A percentile compares a stretch with the other conserved stretches of the same genome.
Conservation (phyloP, 2,888 invertebrate species). For the Cephonodes hylas region DNA sequence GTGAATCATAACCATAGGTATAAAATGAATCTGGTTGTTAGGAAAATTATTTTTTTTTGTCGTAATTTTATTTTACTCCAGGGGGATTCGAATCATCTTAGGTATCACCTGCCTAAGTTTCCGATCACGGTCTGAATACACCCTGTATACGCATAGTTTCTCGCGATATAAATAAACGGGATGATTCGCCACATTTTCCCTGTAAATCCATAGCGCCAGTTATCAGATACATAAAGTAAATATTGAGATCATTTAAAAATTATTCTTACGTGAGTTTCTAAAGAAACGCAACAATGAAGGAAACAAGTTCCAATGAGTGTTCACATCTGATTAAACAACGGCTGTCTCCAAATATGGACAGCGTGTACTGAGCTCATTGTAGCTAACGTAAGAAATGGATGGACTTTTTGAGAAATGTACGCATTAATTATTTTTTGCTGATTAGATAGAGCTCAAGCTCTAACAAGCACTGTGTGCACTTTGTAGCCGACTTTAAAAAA, state of each 20-base stretch:
- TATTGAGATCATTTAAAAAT: conserved; percentile 10
- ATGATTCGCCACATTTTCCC: neutral
- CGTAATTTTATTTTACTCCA: too few species aligned
- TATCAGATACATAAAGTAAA: neutral
- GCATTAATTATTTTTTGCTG: neutral
- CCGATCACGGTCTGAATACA: too few species aligned
- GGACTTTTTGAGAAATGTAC: neutral
- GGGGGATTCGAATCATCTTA: too few species aligned
- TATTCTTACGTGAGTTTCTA: conserved; percentile 12
- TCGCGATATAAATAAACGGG: neutral
- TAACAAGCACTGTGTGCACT: too few species aligned
- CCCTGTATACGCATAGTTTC: too few species aligned
- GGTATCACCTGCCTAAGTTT: too few species aligned
- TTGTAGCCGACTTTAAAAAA: too few species aligned
- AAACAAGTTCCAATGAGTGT: conserved; percentile 21
- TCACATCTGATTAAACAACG: conserved; percentile 34
- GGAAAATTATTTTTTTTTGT: too few species aligned
- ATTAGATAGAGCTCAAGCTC: too few species aligned
- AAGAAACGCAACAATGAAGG: conserved; percentile 16
- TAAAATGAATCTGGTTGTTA: too few species aligned
- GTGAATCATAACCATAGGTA: too few species aligned
- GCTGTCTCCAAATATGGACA: conserved; percentile 27
- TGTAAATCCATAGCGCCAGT: neutral
- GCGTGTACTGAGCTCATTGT: conserved; percentile 14
- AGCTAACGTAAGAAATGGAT: neutral